phyloP scores from a whole-genome alignment of 2,797 vertebrate species.

The Lophius americanus region DNA sequence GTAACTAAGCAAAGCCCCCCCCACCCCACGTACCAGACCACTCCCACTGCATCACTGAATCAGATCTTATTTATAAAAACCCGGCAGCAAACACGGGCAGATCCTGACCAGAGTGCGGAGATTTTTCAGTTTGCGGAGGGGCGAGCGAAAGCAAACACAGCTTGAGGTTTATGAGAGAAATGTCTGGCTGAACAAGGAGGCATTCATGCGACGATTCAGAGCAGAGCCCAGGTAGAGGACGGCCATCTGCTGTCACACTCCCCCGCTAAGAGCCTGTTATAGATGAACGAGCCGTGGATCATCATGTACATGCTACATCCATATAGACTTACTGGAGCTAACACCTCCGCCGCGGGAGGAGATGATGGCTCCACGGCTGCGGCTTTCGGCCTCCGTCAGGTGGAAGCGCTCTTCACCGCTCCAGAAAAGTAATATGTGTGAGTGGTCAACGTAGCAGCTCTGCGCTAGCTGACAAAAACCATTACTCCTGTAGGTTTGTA shows the following conservation, averaged over 20 bases:
- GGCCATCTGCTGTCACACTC: slow-evolving; percentile 78
- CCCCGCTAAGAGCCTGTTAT: slow-evolving; percentile 69
- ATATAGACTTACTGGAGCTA: slow-evolving; percentile 72
- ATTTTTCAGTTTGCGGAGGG: slow-evolving; percentile 56
- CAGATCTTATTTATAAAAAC: slow-evolving; percentile 59
- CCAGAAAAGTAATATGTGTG: slow-evolving; percentile 40
- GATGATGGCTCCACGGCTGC: slow-evolving; percentile 24
- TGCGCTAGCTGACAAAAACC: slow-evolving; percentile 37
- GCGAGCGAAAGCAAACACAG: slow-evolving; percentile 71
- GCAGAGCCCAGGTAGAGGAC: slow-evolving; percentile 62
- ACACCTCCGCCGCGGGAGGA: slow-evolving; percentile 61
- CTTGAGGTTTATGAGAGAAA: slow-evolving; percentile 74
- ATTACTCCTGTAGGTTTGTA: slow-evolving; percentile 22
- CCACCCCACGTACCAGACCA: background rate
- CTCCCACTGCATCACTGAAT: slow-evolving; percentile 27
- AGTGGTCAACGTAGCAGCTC: slow-evolving; percentile 27
- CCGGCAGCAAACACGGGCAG: slow-evolving; percentile 50
- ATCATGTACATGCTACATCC: slow-evolving; percentile 72
- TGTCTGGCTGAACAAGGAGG: slow-evolving; percentile 78
- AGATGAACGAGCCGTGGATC: slow-evolving; percentile 64
- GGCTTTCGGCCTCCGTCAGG: slow-evolving; percentile 36
- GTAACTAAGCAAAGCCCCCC: no score
- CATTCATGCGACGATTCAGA: slow-evolving; percentile 81
- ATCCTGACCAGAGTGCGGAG: slow-evolving; percentile 50
- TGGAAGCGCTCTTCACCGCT: slow-evolving; percentile 41